phyloP scores from a whole-genome alignment of 2,797 vertebrate genomes.

The Paramormyrops hopkinsi region DNA sequence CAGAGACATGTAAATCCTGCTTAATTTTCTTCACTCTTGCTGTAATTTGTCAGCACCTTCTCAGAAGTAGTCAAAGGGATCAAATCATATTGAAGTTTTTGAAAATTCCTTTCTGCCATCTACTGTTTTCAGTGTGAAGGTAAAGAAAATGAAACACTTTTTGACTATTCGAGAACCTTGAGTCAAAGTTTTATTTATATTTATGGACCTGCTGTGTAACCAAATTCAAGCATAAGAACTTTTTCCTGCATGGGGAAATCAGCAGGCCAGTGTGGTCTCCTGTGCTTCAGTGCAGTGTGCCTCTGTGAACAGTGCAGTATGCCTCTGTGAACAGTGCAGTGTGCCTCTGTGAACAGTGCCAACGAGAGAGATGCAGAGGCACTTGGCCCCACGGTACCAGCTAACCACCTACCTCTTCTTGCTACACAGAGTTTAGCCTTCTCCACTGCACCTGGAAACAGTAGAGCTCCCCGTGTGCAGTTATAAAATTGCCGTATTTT shows the following conservation, averaged over 20 bases:
- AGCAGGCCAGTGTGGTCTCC: background rate
- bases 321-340: background rate
- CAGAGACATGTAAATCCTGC: background rate
- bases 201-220: background rate
- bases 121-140: background rate
- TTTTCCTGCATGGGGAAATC: background rate
- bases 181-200: background rate
- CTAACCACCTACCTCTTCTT: slow-evolving; percentile 14
- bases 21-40: background rate
- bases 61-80: background rate
- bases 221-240: background rate
- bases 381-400: background rate
- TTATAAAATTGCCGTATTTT: no score
- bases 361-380: background rate
- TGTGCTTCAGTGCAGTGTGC: background rate
- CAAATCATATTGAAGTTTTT: background rate
- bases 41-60: background rate
- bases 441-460: background rate
- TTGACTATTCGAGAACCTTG: background rate
- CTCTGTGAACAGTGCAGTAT: background rate
- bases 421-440: background rate
- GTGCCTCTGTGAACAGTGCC: background rate
- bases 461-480: no score
- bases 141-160: background rate
- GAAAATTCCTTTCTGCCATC: background rate